Base-by-base conservation (phyloP, 2,888 invertebrate genomes). In the Sphaerophoria rueppellii region DNA sequence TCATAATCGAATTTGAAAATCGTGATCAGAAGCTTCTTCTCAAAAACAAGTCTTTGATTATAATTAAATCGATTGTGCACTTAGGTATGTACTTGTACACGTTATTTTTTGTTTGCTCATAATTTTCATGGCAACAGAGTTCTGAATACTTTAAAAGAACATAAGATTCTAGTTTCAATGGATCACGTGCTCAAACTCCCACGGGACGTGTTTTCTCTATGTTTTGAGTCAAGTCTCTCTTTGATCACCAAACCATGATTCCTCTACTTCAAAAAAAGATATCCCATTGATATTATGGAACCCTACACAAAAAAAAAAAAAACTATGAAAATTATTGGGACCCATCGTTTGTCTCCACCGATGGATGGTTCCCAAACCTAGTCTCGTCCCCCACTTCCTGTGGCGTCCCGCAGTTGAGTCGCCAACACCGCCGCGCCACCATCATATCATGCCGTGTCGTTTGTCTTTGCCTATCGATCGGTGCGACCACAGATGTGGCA, bases 1-100 rank as follows among this genome's bases (percentile, higher is more conserved):
- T 82, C 82, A 78, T 79, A 83, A 83, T 63, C 70, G 70, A 74
- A 54, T 63, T 73, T 50, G 54, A 74, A 58, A 70, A 48, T 78
- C 82, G 82, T 83, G 78, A 74, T 63, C 54, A 54, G 75, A 71
- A 76, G 72, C 76, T 71, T 81, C 80, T 75, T 74, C 57, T 57
- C 35, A 0, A 4, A 50, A 65, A 65, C 14, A 11, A 7, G 4
- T 1, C 32, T 2, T 24, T 67, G 54, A 32, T 67, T n/a, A 54
- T 67, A 67, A 67, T 54, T 54, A 24, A 67, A 54, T 67, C 67
- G 54, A 67, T 67, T 3, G 37, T 67, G 37, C 52, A 67, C 67
- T 67, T 37, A 61, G n/a, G n/a, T 24, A 2, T 7, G 43, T 73
- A 40, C 43, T 11, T 9, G 54, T 32, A 50, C 60, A n/a, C 11